phyloP scores from a whole-genome alignment of 37 sponge, comb jelly and placozoan species.

The Chondrosia reniformis region DNA sequence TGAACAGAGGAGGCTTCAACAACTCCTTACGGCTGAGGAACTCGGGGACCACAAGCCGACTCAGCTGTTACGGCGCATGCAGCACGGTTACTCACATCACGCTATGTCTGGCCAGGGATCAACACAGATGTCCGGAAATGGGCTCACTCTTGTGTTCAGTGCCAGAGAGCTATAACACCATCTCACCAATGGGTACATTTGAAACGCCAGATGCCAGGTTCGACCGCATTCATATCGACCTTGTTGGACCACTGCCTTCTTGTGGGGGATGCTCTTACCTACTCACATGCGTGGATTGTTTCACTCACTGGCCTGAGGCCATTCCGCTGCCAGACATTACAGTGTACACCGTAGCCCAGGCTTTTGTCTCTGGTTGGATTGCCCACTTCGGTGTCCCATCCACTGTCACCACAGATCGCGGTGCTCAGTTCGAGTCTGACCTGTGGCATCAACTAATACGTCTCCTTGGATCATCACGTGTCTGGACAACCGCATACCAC shows the following conservation, averaged over 20 bases:
- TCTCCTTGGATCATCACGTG: slow-evolving; percentile 40
- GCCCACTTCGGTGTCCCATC: slow-evolving; percentile 49
- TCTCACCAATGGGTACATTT: too few species aligned
- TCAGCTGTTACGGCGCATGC: too few species aligned
- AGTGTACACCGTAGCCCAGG: slow-evolving; percentile 34
- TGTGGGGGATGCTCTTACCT: slow-evolving; percentile 22
- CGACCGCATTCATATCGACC: slow-evolving; percentile 23
- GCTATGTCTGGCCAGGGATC: too few species aligned
- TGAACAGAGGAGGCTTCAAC: too few species aligned
- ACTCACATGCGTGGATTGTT: slow-evolving; percentile 25
- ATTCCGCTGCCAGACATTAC: slow-evolving; percentile 26
- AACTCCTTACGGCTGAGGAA: too few species aligned
- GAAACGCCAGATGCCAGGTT: too few species aligned
- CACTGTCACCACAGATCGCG: slow-evolving; percentile 35
- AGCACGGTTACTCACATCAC: too few species aligned
- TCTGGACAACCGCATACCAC: slow-evolving; percentile 57
- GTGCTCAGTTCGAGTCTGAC: slow-evolving; percentile 47
- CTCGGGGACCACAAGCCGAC: too few species aligned
- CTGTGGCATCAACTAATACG: slow-evolving; percentile 32
- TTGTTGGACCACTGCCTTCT: slow-evolving; percentile 41
- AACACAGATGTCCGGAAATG: too few species aligned
- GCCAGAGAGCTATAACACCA: too few species aligned
- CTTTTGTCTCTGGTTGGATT: slow-evolving; percentile 39
- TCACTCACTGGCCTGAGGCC: slow-evolving; percentile 37
- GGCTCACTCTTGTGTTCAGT: too few species aligned